Conservation (phyloP, 2,797 vertebrate genomes). For the Acipenser oxyrinchus region DNA sequence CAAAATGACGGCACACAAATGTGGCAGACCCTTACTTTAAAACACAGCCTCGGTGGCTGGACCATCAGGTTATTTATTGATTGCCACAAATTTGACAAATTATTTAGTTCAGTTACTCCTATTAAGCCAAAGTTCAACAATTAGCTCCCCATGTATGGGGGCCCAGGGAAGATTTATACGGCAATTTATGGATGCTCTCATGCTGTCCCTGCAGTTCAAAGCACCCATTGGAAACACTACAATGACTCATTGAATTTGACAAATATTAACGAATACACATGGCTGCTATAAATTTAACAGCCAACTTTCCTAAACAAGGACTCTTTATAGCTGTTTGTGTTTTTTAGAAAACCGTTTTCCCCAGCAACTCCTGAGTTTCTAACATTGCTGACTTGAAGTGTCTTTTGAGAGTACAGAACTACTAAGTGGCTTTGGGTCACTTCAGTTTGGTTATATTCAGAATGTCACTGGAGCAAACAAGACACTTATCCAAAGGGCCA, state of each 20-base stretch:
- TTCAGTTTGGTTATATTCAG: no score
- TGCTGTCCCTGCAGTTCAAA: conserved; percentile 81
- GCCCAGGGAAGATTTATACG: conserved; percentile 57
- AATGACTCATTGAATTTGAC: conserved; percentile 80
- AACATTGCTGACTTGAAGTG: no score
- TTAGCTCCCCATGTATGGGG: conserved; percentile 84
- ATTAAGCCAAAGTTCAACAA: conserved; percentile 96
- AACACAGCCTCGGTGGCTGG: conserved; percentile 55
- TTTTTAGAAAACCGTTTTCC: no score
- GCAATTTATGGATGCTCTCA: conserved; percentile 85
- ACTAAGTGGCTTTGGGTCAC: no score
- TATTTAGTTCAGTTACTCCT: conserved; percentile 85
- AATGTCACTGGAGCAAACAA: no score
- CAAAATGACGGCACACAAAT: conserved; percentile 62
- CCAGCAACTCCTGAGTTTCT: no score
- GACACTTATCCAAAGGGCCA: no score
- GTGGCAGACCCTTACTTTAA: conserved; percentile 58
- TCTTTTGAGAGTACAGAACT: no score
- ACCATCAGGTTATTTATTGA: conserved; percentile 79
- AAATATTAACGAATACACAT: conserved; percentile 77
- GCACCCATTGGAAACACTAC: conserved; percentile 62
- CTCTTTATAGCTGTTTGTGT: no score
- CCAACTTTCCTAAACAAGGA: conserved; percentile 31
- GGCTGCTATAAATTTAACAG: conserved; percentile 71
- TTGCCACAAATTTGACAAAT: conserved; percentile 88